A percentile compares a stretch with the other conserved stretches of the same genome.
These are phyloP conservation scores for Drosophila picticornis DNA, from an alignment of 2,888 invertebrate species.

Conservation along the genomic window DNA sequence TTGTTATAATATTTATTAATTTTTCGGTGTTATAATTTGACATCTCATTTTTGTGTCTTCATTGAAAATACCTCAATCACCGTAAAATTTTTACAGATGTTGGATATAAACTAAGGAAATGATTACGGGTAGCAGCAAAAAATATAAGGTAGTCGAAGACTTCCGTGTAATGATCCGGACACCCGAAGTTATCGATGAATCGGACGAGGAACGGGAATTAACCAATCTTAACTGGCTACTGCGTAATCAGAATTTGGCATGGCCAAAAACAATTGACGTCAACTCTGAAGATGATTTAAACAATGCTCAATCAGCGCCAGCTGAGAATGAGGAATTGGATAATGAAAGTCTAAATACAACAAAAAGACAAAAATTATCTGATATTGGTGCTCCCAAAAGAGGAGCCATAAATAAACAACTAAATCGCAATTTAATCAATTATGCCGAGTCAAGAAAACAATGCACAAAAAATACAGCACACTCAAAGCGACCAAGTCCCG, in stretches of 20 bases:
- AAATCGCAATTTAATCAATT: neutral
- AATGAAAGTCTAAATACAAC: neutral
- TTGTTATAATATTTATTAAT: too few relatives aligned
- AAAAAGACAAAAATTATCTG: neutral
- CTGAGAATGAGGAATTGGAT: neutral
- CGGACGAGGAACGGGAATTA: conserved; percentile 83
- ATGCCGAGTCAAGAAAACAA: conserved; percentile 23
- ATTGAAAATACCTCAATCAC: neutral
- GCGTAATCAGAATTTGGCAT: conserved; percentile 82
- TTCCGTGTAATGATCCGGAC: neutral
- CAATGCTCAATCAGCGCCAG: neutral
- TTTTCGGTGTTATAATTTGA: neutral
- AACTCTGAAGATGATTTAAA: conserved; percentile 62
- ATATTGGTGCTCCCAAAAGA: neutral
- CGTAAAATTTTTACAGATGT: neutral
- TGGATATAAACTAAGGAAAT: neutral
- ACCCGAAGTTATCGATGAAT: conserved; percentile 59
- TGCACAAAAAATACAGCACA: conserved; percentile 17
- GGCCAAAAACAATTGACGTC: conserved; percentile 76
- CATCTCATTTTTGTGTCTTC: neutral
- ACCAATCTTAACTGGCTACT: conserved; percentile 84
- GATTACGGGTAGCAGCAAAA: conserved; percentile 2
- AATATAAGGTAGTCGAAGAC: neutral
- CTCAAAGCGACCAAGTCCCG: conserved; percentile 77
- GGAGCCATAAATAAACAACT: conserved; percentile 10